Base-by-base conservation (phyloP, 2,113 vertebrate genomes). In the Callipepla californica region DNA sequence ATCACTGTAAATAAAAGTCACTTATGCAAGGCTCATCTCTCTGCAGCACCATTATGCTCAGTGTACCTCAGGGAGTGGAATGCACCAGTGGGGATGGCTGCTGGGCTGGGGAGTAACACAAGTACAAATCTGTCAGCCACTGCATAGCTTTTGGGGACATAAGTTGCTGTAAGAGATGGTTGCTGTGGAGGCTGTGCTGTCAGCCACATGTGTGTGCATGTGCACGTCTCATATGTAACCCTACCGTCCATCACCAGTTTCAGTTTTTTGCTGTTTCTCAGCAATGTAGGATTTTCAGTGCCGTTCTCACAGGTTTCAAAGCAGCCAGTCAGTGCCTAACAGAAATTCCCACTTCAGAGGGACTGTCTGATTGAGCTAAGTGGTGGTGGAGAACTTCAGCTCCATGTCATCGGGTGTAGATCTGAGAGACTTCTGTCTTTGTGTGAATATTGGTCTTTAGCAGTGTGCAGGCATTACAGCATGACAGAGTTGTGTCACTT, bases 61-160 rank as follows among this genome's bases (percentile, higher is more conserved):
- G 32, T 9, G 23, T 47, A 11, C 5, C 0, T 2, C n/a, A 48
- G 69, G 38, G 42, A 72, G 36, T 32, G 26, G 28, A 70, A 23
- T 23, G 9, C 20, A 18, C 30, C 6, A 48, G 7, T 23, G 2
- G 38, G 26, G 34, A 28, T 7, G 32, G 45, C 48, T 30, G 84
- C 16, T 1, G 50, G 65, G 50, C 18, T 70, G 55, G 15, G 45
- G 18, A 66, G n/a, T 0, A 0, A 22, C 0, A 1, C 5, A 7
- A 36, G 8, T 66, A 55, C 34, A 13, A 4, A 8, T 22, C 45
- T 77, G 40, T 32, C 40, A 36, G 70, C 42, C 25, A 30, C 1
- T 19, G 5, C 58, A 3, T 38, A 48, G 30, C 38, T 59, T 69
- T 44, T 45, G 16, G 86, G 57, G 38, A 55, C 42, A 12, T 19